Percentiles rank a stretch among this genome's conserved stretches.
Conservation (phyloP, 2,797 vertebrate genomes). For the Propithecus perrieri region DNA sequence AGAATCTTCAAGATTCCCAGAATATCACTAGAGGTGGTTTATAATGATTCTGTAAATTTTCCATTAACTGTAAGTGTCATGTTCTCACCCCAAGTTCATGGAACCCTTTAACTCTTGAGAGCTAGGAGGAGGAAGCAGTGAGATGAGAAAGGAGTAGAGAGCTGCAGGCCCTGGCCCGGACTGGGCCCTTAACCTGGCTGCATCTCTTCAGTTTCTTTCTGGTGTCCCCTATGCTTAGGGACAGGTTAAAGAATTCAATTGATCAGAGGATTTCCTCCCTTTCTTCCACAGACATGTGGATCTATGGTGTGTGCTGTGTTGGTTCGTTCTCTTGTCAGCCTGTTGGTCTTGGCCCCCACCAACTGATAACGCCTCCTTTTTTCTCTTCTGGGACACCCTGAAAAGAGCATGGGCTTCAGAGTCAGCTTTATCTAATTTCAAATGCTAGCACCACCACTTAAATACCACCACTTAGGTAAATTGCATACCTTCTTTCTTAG, state of each 20-base stretch:
- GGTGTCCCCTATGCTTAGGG: background rate
- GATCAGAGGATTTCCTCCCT: slow-evolving; percentile 67
- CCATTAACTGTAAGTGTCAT: slow-evolving; percentile 8
- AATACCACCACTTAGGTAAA: background rate
- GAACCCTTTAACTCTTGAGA: background rate
- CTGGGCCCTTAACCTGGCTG: background rate
- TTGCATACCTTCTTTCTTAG: background rate
- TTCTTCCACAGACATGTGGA: slow-evolving; percentile 41
- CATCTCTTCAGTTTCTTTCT: slow-evolving; percentile 8
- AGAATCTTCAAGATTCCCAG: background rate
- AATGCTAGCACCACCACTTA: background rate
- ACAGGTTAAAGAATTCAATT: slow-evolving; percentile 27
- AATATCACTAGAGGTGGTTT: background rate
- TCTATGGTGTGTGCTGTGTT: background rate
- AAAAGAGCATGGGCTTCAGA: background rate
- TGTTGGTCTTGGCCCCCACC: background rate
- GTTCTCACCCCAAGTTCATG: background rate
- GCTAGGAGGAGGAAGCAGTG: background rate
- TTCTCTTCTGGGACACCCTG: background rate
- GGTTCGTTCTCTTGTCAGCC: background rate
- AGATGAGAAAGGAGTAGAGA: background rate
- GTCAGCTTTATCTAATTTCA: background rate
- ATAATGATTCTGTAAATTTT: slow-evolving; percentile 33
- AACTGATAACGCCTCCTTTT: background rate
- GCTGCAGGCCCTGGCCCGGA: background rate